Evolutionary conservation across 2,797 vertebrate species (phyloP).

Genomic region (Labroides dimidiatus): DNA sequence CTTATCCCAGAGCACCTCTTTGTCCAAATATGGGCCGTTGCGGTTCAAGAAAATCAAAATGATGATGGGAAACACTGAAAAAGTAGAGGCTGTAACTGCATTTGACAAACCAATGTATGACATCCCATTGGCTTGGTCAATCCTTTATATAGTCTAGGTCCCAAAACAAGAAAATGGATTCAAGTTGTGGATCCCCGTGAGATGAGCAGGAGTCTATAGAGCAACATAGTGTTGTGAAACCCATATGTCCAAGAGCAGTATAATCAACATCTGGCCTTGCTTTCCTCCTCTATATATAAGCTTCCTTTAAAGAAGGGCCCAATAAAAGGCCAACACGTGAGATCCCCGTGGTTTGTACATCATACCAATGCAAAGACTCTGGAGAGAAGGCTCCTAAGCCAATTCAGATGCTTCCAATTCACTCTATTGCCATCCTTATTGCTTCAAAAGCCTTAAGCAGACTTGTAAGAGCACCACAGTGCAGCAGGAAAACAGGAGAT

Average conservation of each 20-base stretch:
- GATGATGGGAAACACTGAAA: too few species aligned
- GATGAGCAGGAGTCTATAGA: slow-evolving; percentile 23
- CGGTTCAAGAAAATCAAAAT: too few species aligned
- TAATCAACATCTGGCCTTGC: slow-evolving; percentile 81
- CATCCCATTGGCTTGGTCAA: background rate
- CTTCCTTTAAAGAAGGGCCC: slow-evolving; percentile 79
- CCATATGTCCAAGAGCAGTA: slow-evolving; percentile 72
- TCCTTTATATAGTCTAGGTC: background rate
- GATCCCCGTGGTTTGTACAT: slow-evolving; percentile 66
- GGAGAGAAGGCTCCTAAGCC: slow-evolving; percentile 57
- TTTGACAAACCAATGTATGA: background rate
- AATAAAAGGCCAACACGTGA: slow-evolving; percentile 80
- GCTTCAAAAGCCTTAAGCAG: slow-evolving; percentile 40
- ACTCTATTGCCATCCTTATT: slow-evolving; percentile 56
- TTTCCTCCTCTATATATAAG: slow-evolving; percentile 71
- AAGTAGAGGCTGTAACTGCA: too few species aligned
- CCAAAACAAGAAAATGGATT: background rate
- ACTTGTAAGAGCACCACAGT: slow-evolving; percentile 27
- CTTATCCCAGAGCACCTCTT: too few species aligned
- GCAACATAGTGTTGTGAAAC: slow-evolving; percentile 36
- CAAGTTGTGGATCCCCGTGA: slow-evolving; percentile 16
- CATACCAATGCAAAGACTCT: slow-evolving; percentile 56
- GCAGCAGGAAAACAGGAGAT: slow-evolving; percentile 17
- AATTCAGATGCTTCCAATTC: slow-evolving; percentile 77
- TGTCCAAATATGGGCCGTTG: too few species aligned